A percentile compares a stretch with the other conserved stretches of the same genome.
Evolutionary conservation across 1,140 invertebrate species (phyloP).

Genomic region (Hycleus phaleratus): DNA sequence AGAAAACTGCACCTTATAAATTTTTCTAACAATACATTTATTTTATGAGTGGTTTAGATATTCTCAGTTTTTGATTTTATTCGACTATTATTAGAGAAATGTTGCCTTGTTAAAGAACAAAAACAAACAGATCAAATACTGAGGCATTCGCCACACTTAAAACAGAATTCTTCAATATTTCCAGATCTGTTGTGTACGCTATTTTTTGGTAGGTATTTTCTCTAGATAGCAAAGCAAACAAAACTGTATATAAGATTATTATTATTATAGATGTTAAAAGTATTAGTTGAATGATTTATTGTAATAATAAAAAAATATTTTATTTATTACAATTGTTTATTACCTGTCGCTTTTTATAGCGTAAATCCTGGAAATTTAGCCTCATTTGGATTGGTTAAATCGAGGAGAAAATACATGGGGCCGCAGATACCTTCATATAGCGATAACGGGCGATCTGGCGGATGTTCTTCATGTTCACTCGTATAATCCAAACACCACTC

Average conservation of each 20-base stretch:
- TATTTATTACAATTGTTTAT: conserved; percentile 11
- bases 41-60: no score
- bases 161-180: no score
- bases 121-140: no score
- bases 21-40: no score
- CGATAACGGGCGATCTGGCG: conserved; percentile 73
- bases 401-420: conserved; percentile 61
- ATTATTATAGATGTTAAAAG: conserved; percentile 22
- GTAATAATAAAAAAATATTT: conserved; percentile 31
- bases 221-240: no score
- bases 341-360: conserved; percentile 25
- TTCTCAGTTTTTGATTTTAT: no score
- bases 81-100: neutral
- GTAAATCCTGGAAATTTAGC: conserved; percentile 59
- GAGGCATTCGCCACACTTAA: no score
- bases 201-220: conserved; percentile 2
- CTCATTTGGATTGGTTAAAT: conserved; percentile 50
- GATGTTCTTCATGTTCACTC: conserved; percentile 52
- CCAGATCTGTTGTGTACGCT: conserved; percentile 2
- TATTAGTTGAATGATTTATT: conserved; percentile 33
- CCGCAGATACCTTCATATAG: conserved; percentile 78
- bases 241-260: conserved; percentile 14
- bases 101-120: conserved; percentile 13
- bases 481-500: conserved; percentile 76
- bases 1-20: conserved; percentile 1